These are phyloP conservation scores for Haemorhous mexicanus DNA, from an alignment of 2,113 vertebrate genomes.

Conservation along the genomic window DNA sequence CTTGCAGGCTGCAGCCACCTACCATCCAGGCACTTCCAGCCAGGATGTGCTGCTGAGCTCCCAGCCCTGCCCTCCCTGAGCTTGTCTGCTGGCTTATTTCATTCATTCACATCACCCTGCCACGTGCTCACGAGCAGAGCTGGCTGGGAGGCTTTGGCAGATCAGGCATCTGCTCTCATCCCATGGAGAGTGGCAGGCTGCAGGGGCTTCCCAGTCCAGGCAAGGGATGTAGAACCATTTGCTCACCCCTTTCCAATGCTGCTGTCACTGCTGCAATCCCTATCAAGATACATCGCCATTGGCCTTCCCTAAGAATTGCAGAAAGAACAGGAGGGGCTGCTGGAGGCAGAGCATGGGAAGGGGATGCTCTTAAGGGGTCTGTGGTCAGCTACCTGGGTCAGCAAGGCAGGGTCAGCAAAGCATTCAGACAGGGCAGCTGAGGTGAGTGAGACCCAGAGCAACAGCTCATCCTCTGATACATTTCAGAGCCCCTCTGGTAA, in stretches of 20 bases:
- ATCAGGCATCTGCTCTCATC: neutral
- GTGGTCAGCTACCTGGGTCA: neutral
- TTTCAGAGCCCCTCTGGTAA: neutral
- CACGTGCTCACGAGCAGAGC: neutral
- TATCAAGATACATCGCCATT: fast-evolving
- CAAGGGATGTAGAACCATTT: neutral
- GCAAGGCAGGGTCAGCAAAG: too few species aligned
- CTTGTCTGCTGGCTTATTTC: neutral
- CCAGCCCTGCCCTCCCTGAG: neutral
- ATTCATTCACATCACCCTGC: neutral
- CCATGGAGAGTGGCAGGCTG: neutral
- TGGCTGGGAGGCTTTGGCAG: neutral
- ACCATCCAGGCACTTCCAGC: neutral
- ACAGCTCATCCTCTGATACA: neutral
- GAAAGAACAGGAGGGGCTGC: neutral
- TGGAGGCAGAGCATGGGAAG: neutral
- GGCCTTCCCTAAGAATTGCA: neutral
- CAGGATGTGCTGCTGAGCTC: neutral
- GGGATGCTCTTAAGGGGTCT: neutral
- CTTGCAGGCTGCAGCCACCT: neutral
- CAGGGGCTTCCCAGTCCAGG: neutral
- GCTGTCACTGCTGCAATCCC: neutral
- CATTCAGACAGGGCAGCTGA: neutral
- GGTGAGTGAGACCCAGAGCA: neutral
- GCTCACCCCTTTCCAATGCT: neutral